These are phyloP conservation scores for Silurus aristotelis DNA, from an alignment of 2,797 vertebrate species.

Conservation along the genomic window DNA sequence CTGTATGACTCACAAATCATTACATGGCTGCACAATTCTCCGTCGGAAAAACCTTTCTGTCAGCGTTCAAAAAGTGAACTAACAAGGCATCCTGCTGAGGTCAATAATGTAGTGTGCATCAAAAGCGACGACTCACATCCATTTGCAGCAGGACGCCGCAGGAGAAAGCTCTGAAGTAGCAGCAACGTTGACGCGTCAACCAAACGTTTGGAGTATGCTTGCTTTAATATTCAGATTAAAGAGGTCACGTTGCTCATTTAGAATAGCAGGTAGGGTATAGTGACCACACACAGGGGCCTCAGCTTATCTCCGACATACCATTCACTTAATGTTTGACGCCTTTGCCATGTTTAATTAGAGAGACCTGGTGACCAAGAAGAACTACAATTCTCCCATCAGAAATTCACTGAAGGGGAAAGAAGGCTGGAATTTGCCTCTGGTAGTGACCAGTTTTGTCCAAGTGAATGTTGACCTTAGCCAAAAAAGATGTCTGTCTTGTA, in stretches of 20 bases:
- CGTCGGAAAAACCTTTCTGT: conserved; percentile 20
- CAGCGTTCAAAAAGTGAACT: conserved; percentile 2
- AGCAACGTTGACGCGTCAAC: not conserved
- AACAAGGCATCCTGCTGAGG: conserved; percentile 27
- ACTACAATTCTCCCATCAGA: not conserved
- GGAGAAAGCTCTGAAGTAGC: not conserved
- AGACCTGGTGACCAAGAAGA: not conserved
- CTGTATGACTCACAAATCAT: conserved; percentile 32
- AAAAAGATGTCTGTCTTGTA: not conserved
- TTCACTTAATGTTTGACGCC: not conserved
- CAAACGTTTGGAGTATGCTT: not conserved
- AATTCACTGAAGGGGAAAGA: not conserved
- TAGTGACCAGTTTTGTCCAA: not conserved
- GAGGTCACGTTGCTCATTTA: conserved; percentile 8
- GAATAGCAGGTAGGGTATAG: not conserved
- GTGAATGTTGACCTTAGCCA: not conserved
- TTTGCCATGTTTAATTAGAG: not conserved
- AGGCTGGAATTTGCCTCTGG: not conserved
- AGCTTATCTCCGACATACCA: not conserved
- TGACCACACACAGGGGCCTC: not conserved
- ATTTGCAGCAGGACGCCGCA: not conserved
- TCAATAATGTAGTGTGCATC: conserved; percentile 9
- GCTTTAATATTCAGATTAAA: not conserved
- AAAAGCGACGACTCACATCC: not conserved
- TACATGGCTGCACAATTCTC: conserved; percentile 2